Percentiles rank a stretch among this genome's conserved stretches.
Conservation (phyloP, 37 sponge, comb jelly and placozoan species). For the Agelas oroides region DNA sequence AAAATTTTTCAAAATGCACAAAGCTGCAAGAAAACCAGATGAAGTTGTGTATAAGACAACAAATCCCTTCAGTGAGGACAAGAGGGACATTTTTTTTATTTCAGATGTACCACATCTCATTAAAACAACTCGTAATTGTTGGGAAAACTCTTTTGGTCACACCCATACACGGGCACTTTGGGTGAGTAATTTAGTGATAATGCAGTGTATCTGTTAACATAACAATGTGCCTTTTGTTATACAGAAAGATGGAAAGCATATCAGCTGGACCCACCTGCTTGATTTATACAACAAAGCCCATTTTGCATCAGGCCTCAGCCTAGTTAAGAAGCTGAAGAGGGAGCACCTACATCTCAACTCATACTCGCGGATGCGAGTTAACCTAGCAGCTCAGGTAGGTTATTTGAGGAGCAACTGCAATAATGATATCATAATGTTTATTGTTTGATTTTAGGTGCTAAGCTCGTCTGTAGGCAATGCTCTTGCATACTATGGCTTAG, state of each 20-base stretch:
- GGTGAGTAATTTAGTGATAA: too few relatives aligned
- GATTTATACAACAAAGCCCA: not conserved
- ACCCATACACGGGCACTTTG: slow-evolving; percentile 6
- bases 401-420: not conserved
- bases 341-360: slow-evolving; percentile 43
- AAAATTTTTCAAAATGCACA: slow-evolving; percentile 31
- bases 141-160: slow-evolving; percentile 33
- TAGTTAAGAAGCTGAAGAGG: not conserved
- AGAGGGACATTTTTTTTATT: slow-evolving; percentile 25
- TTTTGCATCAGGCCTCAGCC: not conserved
- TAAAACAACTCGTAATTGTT: slow-evolving; percentile 39
- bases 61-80: slow-evolving; percentile 19
- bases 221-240: not conserved
- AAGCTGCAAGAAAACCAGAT: not conserved
- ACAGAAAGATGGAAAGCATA: slow-evolving; percentile 26
- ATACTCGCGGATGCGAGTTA: slow-evolving; percentile 42
- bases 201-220: too few relatives aligned
- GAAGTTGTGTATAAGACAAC: slow-evolving; percentile 6
- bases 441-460: slow-evolving; percentile 30
- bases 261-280: slow-evolving; percentile 35
- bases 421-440: not conserved
- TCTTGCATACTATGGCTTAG: too few relatives aligned
- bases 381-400: slow-evolving; percentile 44
- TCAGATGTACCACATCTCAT: slow-evolving; percentile 49
- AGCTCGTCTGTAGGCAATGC: slow-evolving; percentile 45